Percentiles rank a stretch among this genome's conserved stretches.
Conservation (phyloP, 2,797 vertebrate species). For the Podarcis siculus region DNA sequence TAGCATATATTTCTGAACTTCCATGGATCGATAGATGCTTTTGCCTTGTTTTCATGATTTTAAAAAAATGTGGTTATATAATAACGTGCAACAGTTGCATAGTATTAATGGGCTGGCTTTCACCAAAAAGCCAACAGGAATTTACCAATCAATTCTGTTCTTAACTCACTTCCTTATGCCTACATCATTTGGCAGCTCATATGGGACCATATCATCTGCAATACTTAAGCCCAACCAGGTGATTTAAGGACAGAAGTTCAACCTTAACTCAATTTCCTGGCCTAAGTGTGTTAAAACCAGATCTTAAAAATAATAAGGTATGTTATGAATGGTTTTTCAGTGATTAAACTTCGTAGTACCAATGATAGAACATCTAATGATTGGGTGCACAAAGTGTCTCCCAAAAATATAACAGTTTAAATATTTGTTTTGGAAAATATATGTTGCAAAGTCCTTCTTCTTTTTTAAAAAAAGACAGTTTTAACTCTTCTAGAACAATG, state of each 20-base stretch:
- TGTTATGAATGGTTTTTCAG: neutral
- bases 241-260: conserved; percentile 60
- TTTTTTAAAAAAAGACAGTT: neutral
- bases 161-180: conserved; percentile 59
- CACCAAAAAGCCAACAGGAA: neutral
- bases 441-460: neutral
- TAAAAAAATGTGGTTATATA: neutral
- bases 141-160: conserved; percentile 46
- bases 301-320: conserved; percentile 55
- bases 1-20: neutral
- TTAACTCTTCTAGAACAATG: neutral
- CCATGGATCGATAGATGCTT: neutral
- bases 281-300: conserved; percentile 48
- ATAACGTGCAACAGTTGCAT: conserved; percentile 11
- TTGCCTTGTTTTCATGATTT: conserved; percentile 12
- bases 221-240: conserved; percentile 42
- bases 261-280: conserved; percentile 47
- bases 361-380: conserved; percentile 18
- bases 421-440: neutral
- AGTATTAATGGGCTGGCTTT: conserved; percentile 26
- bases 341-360: conserved; percentile 17
- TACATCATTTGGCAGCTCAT: conserved; percentile 39
- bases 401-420: fast-evolving
- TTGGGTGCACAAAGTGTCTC: neutral
- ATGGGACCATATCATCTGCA: conserved; percentile 29